These are phyloP conservation scores for Dendrolimus pini DNA, from an alignment of 2,888 invertebrate genomes.

Conservation along the genomic window DNA sequence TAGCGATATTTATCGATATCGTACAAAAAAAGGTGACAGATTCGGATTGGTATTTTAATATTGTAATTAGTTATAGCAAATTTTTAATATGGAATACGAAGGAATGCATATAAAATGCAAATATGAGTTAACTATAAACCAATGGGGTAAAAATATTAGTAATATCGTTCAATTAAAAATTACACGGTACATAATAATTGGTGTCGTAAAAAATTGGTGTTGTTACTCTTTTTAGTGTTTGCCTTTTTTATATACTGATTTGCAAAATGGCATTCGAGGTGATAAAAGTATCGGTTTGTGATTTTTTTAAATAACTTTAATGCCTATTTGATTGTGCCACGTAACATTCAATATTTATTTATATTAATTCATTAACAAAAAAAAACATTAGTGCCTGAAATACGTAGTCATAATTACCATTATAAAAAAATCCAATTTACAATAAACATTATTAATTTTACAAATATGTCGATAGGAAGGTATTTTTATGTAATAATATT, in stretches of 20 bases:
- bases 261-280: neutral
- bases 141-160: neutral
- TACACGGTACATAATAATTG: slow-evolving; percentile 4
- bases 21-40: neutral
- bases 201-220: slow-evolving; percentile 2
- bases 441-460: no score
- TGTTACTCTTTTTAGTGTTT: neutral
- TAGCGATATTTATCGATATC: neutral
- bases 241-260: neutral
- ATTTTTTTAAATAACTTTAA: neutral
- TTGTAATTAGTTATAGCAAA: neutral
- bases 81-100: neutral
- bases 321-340: neutral
- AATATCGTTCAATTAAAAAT: slow-evolving; percentile 3
- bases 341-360: neutral
- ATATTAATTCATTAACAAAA: no score
- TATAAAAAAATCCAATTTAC: no score
- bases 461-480: no score
- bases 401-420: no score
- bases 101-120: neutral
- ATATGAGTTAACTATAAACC: neutral
- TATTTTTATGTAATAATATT: no score
- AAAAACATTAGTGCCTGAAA: no score
- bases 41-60: neutral
- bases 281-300: neutral